phyloP scores from a whole-genome alignment of 1,140 invertebrate genomes.

The Megalonaias nervosa region DNA sequence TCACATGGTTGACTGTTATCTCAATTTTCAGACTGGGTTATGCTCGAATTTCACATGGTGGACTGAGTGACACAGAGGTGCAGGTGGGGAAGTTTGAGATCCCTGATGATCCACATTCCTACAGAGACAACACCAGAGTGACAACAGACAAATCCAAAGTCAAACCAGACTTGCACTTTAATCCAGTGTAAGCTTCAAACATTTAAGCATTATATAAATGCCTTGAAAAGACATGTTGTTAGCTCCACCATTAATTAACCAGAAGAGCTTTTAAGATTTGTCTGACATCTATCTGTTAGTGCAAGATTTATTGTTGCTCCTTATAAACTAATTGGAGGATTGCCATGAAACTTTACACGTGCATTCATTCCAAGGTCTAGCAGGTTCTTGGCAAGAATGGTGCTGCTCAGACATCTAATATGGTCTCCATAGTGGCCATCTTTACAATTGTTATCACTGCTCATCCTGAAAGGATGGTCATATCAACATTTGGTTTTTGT shows the following conservation, averaged over 20 bases:
- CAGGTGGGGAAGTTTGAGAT: slow-evolving; percentile 70
- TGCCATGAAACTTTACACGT: too few species aligned
- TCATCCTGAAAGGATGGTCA: too few species aligned
- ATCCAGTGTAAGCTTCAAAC: slow-evolving; percentile 51
- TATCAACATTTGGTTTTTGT: too few species aligned
- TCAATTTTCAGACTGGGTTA: slow-evolving; percentile 64
- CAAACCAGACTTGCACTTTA: slow-evolving; percentile 49
- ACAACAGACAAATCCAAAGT: slow-evolving; percentile 48
- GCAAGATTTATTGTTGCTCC: too few species aligned
- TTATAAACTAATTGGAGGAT: too few species aligned
- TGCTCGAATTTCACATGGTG: slow-evolving; percentile 69
- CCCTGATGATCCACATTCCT: slow-evolving; percentile 56
- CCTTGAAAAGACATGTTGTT: background rate
- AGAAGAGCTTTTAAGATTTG: background rate
- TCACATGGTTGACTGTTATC: too few species aligned
- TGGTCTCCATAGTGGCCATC: too few species aligned
- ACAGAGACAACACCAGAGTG: slow-evolving; percentile 55
- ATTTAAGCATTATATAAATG: background rate
- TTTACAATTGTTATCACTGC: too few species aligned
- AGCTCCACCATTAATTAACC: background rate
- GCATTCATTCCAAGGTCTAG: too few species aligned
- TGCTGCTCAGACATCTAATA: too few species aligned
- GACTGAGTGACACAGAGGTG: slow-evolving; percentile 71
- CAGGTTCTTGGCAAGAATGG: too few species aligned
- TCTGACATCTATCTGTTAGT: background rate